phyloP scores from a whole-genome alignment of 2,797 vertebrate genomes.

The Darevskia nairensis region DNA sequence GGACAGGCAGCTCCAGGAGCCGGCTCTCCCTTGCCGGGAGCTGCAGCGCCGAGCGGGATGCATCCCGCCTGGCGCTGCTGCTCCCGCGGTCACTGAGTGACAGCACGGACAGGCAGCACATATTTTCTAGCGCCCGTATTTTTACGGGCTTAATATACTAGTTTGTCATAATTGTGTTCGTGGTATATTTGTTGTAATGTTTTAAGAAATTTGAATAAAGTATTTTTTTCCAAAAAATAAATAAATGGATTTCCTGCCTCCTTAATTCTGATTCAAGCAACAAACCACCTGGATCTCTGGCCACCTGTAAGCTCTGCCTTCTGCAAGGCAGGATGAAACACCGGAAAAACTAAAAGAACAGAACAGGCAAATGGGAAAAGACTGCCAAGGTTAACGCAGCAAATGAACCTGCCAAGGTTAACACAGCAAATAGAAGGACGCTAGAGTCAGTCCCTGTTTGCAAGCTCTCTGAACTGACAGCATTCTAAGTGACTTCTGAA shows the following conservation, averaged over 20 bases:
- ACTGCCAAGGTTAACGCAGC: slow-evolving; percentile 58
- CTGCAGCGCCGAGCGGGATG: too few relatives aligned
- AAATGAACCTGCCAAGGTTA: slow-evolving; percentile 52
- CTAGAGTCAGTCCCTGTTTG: slow-evolving; percentile 50
- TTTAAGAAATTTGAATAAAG: too few relatives aligned
- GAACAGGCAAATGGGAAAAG: slow-evolving; percentile 9
- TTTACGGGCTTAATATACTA: too few relatives aligned
- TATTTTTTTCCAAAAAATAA: too few relatives aligned
- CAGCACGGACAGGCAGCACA: too few relatives aligned
- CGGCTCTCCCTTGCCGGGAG: too few relatives aligned
- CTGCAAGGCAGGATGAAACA: slow-evolving; percentile 16
- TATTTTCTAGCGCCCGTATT: too few relatives aligned
- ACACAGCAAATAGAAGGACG: neutral
- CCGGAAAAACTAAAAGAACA: slow-evolving; percentile 55
- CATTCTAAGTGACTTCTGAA: slow-evolving; percentile 48
- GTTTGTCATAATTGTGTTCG: too few relatives aligned
- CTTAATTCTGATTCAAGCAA: neutral
- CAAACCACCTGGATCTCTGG: neutral
- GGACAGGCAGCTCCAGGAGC: too few relatives aligned
- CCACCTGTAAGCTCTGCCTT: neutral
- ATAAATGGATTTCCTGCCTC: neutral
- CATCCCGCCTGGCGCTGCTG: too few relatives aligned
- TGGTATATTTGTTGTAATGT: too few relatives aligned
- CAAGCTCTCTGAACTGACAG: slow-evolving; percentile 40
- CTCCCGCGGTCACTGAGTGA: too few relatives aligned